Evolutionary conservation across 30 jellyfish, hydroid and myxozoan genomes (phyloP).

Genomic region (Turritopsis rubra): DNA sequence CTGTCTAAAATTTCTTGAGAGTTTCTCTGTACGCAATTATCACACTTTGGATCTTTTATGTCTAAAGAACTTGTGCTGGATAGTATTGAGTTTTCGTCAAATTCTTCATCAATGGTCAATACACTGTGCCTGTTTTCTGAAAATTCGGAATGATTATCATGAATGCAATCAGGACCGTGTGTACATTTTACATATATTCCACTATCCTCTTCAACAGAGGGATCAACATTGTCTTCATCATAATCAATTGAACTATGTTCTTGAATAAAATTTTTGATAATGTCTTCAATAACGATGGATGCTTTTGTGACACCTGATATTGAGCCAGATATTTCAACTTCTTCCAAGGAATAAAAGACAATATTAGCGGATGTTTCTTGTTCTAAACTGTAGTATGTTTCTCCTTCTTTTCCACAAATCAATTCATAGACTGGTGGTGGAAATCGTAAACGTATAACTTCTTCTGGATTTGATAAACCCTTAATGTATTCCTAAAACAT

Average conservation of each 20-base stretch:
- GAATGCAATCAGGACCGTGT: slow-evolving; percentile 28
- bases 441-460: slow-evolving; percentile 66
- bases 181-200: slow-evolving; percentile 34
- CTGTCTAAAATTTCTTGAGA: slow-evolving; percentile 31
- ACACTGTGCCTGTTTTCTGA: slow-evolving; percentile 21
- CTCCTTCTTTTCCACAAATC: slow-evolving; percentile 49
- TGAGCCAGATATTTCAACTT: slow-evolving; percentile 89
- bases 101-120: slow-evolving; percentile 32
- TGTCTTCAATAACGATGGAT: slow-evolving; percentile 55
- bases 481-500: slow-evolving; percentile 76
- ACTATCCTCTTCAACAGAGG: slow-evolving; percentile 29
- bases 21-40: slow-evolving; percentile 16
- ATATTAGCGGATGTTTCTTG: slow-evolving; percentile 86
- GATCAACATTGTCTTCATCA: slow-evolving; percentile 6
- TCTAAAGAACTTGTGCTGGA: slow-evolving; percentile 16
- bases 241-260: slow-evolving; percentile 15
- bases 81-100: slow-evolving; percentile 1
- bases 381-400: slow-evolving; percentile 53
- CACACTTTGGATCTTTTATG: slow-evolving; percentile 21
- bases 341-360: slow-evolving; percentile 63
- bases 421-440: slow-evolving; percentile 55
- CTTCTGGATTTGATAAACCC: slow-evolving; percentile 93
- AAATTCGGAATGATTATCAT: slow-evolving; percentile 24
- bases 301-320: slow-evolving; percentile 92
- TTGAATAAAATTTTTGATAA: slow-evolving; percentile 55